These are phyloP conservation scores for Anastatus disparis DNA, from an alignment of 1,140 invertebrate genomes.

Conservation along the genomic window DNA sequence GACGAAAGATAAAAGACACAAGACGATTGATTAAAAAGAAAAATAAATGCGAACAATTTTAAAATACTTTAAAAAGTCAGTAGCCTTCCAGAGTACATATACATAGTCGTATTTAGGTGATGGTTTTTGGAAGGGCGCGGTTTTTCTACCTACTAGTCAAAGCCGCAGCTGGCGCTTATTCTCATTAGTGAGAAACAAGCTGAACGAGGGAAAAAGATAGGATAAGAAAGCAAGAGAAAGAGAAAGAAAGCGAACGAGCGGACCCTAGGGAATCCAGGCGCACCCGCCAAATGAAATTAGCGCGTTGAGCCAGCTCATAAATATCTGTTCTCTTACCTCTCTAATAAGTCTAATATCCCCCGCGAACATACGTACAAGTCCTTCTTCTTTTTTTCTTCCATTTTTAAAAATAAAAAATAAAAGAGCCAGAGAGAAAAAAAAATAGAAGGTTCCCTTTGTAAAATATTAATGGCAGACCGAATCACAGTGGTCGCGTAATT, in stretches of 20 bases:
- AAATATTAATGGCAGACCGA: too few species aligned
- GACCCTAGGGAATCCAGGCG: constrained; percentile 19
- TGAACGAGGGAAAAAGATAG: not conserved
- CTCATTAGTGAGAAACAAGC: constrained; percentile 15
- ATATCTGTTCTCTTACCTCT: not conserved
- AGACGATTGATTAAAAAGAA: too few species aligned
- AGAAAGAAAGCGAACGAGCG: not conserved
- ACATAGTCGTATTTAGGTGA: too few species aligned
- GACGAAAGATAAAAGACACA: too few species aligned
- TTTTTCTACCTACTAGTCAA: not conserved
- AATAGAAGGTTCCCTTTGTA: too few species aligned
- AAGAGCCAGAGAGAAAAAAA: not conserved
- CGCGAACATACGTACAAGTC: not conserved
- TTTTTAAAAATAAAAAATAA: too few species aligned
- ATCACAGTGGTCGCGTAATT: too few species aligned
- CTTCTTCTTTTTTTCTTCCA: too few species aligned
- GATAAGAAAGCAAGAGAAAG: not conserved
- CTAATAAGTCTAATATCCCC: constrained; percentile 40
- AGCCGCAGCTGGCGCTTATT: not conserved
- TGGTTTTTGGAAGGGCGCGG: constrained; percentile 1
- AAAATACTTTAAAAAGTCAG: too few species aligned
- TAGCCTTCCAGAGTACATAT: too few species aligned
- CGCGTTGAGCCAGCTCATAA: not conserved
- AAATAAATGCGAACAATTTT: too few species aligned
- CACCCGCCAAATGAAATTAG: constrained; percentile 28